Conservation (phyloP, 2,797 vertebrate species). For the Ceyx erithaca region DNA sequence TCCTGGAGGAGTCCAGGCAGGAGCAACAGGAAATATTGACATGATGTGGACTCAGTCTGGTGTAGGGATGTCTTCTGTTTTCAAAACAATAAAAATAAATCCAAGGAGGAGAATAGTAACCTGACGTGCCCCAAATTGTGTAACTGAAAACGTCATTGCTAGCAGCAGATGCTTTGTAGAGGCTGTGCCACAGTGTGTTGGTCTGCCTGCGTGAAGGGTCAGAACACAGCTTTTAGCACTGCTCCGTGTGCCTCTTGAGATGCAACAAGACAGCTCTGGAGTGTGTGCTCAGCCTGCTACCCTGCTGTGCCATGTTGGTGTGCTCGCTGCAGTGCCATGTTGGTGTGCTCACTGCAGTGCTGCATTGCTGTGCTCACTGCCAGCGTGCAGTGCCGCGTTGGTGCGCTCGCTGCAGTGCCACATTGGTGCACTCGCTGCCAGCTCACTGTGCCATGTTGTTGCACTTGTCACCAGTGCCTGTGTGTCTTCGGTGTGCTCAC, state of each 20-base stretch:
- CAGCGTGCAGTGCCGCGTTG: accelerated
- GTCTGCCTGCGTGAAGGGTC: not conserved
- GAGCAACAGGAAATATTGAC: not conserved
- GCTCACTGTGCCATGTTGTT: too few relatives aligned
- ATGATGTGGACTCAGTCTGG: not conserved
- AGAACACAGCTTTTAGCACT: not conserved
- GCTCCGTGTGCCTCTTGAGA: not conserved
- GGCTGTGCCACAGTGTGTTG: not conserved
- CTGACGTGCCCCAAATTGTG: not conserved
- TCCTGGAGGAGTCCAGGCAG: not conserved
- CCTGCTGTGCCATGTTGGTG: accelerated
- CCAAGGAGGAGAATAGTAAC: not conserved
- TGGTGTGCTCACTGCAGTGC: not conserved
- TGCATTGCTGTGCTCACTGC: not conserved
- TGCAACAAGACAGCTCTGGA: not conserved
- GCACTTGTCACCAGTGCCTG: not conserved
- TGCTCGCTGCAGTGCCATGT: not conserved
- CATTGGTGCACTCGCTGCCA: not conserved
- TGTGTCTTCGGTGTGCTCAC: not conserved
- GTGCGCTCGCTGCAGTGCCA: accelerated
- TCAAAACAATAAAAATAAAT: conserved; percentile 11
- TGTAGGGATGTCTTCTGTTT: not conserved
- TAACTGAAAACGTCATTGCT: not conserved
- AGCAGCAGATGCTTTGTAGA: not conserved
- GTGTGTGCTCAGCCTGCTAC: not conserved